These are phyloP conservation scores for Channa argus DNA, from an alignment of 2,113 vertebrate species.

Conservation along the genomic window DNA sequence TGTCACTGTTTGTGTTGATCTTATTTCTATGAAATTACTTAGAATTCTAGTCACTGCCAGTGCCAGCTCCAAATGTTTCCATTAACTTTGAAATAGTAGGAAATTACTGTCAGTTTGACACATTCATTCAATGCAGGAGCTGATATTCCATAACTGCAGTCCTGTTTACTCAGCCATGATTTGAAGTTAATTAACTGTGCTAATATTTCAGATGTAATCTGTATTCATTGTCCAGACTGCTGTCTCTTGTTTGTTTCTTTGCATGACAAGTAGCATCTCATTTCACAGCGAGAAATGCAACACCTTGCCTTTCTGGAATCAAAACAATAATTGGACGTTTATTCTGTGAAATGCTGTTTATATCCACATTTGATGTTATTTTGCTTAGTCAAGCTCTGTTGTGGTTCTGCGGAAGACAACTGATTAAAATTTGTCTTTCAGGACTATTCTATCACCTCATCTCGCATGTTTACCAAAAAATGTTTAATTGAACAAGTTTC, in stretches of 20 bases:
- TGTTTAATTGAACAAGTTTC: not conserved
- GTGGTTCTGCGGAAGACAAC: not conserved
- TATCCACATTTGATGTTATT: not conserved
- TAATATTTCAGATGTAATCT: conserved; percentile 73
- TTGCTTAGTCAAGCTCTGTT: not conserved
- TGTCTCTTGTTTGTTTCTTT: conserved; percentile 47
- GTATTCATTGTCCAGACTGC: conserved; percentile 59
- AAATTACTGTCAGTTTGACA: conserved; percentile 70
- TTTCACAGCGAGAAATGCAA: conserved; percentile 26
- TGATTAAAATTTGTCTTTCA: not conserved
- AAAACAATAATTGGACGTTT: conserved; percentile 29
- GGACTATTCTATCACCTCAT: not conserved
- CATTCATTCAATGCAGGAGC: conserved; percentile 55
- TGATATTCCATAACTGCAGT: conserved; percentile 52
- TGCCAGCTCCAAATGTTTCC: conserved; percentile 58
- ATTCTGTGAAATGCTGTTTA: conserved; percentile 15
- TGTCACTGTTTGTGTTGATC: conserved; percentile 13
- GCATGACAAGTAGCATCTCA: conserved; percentile 48
- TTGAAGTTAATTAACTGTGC: conserved; percentile 73
- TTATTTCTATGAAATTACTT: conserved; percentile 32
- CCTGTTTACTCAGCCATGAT: conserved; percentile 63
- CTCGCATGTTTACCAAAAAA: not conserved
- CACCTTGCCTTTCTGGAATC: not conserved
- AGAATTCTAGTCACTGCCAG: conserved; percentile 27
- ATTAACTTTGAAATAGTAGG: conserved; percentile 62